Conservation (phyloP, 2,113 vertebrate species). For the Corydoras maculifer region DNA sequence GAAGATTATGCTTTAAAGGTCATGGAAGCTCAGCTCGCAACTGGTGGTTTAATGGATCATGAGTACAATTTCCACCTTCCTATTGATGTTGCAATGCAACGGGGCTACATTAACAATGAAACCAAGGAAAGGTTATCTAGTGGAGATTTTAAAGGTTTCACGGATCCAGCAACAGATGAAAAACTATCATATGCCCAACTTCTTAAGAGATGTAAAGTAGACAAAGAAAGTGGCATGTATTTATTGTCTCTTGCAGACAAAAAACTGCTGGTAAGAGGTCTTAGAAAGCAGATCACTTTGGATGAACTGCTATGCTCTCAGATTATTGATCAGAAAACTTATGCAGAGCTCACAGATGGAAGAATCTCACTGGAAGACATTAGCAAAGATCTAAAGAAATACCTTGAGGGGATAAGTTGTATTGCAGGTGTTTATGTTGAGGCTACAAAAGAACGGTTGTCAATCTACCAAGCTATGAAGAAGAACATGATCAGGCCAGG, state of each 20-base stretch:
- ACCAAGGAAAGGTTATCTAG: conserved; percentile 71
- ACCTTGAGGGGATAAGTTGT: conserved; percentile 89
- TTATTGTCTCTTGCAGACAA: conserved; percentile 80
- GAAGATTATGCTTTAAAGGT: conserved; percentile 84
- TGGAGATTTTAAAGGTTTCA: conserved; percentile 73
- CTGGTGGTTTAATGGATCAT: conserved; percentile 85
- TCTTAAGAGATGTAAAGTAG: conserved; percentile 75
- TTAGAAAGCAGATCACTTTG: conserved; percentile 86
- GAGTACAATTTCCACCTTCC: conserved; percentile 86
- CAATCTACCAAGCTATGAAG: conserved; percentile 97
- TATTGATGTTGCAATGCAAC: conserved; percentile 78
- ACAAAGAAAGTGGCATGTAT: conserved; percentile 70
- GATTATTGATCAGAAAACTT: conserved; percentile 81
- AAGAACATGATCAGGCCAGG: conserved; percentile 94
- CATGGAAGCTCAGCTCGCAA: conserved; percentile 86
- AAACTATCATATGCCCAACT: conserved; percentile 82
- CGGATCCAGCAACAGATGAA: conserved; percentile 84
- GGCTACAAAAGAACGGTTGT: conserved; percentile 83
- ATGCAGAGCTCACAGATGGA: conserved; percentile 77
- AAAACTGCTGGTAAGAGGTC: conserved; percentile 81
- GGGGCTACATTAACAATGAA: conserved; percentile 87
- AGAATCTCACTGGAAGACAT: conserved; percentile 82
- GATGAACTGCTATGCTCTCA: conserved; percentile 83
- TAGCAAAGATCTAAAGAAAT: conserved; percentile 79
- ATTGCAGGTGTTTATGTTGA: conserved; percentile 91